Percentiles rank a stretch among this genome's conserved stretches.
phyloP scores from a whole-genome alignment of 2,888 invertebrate genomes.

The Drosophila kambysellisi region DNA sequence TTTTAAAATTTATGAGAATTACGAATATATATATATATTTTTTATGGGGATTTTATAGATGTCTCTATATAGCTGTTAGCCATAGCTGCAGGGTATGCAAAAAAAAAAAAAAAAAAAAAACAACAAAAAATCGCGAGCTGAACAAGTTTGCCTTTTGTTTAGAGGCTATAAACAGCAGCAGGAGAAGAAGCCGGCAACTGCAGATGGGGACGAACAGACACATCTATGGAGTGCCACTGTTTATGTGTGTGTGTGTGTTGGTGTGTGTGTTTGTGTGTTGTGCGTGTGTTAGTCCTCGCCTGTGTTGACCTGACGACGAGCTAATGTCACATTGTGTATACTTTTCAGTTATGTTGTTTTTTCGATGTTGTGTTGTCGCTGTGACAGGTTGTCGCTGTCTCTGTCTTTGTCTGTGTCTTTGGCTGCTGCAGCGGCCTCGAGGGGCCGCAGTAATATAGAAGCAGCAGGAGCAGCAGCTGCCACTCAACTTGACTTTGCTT shows the following conservation, averaged over 20 bases:
- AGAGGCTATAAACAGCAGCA: slow-evolving; percentile 51
- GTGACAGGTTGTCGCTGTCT: slow-evolving; percentile 73
- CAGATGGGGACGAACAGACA: not conserved
- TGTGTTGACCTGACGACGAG: slow-evolving; percentile 58
- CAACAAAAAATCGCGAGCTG: slow-evolving; percentile 24
- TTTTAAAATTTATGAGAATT: not conserved
- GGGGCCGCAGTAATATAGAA: slow-evolving; percentile 14
- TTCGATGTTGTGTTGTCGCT: slow-evolving; percentile 25
- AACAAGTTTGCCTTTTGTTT: slow-evolving; percentile 77
- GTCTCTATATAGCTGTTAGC: not conserved
- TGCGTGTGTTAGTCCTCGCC: slow-evolving; percentile 5
- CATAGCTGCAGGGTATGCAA: slow-evolving; percentile 1
- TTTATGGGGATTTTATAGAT: not conserved
- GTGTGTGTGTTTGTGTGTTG: slow-evolving; percentile 10
- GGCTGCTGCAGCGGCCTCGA: slow-evolving; percentile 21
- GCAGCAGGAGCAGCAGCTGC: slow-evolving; percentile 62
- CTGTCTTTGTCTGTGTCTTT: slow-evolving; percentile 67
- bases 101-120: slow-evolving; percentile 1
- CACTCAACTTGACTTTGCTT: slow-evolving; percentile 68
- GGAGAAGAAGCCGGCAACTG: not conserved
- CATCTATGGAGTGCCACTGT: not conserved
- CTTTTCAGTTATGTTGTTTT: slow-evolving; percentile 41
- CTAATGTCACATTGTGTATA: slow-evolving; percentile 70
- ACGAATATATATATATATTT: not conserved
- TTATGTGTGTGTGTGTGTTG: not conserved